These are phyloP conservation scores for Phoxinus phoxinus DNA, from an alignment of 2,113 vertebrate genomes.

Conservation along the genomic window DNA sequence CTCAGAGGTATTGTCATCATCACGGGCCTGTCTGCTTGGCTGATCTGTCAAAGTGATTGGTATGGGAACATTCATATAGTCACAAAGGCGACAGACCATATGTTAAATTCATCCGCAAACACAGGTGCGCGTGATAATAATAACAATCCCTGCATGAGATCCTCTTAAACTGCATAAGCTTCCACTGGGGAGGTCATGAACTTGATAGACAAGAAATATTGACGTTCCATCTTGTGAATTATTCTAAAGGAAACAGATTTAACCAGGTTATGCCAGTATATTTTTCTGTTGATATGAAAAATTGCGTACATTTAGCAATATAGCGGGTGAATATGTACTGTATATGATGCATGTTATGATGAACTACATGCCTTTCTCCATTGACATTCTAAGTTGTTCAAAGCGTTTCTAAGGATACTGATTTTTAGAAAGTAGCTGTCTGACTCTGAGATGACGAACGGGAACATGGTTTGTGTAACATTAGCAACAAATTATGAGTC, in stretches of 20 bases:
- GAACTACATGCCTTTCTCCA: too few species aligned
- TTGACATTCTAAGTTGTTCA: too few species aligned
- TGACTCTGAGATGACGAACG: too few species aligned
- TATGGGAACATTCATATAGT: constrained; percentile 25
- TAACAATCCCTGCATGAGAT: neutral
- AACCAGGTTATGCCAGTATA: too few species aligned
- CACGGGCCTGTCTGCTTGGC: constrained; percentile 41
- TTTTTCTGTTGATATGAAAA: too few species aligned
- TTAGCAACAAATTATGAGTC: too few species aligned
- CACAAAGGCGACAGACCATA: constrained; percentile 43
- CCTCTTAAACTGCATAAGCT: neutral
- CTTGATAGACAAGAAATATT: constrained; percentile 10
- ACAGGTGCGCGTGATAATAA: constrained; percentile 36
- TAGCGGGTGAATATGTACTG: too few species aligned
- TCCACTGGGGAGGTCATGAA: neutral
- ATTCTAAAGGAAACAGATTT: neutral
- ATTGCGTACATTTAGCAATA: too few species aligned
- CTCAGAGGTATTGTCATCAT: constrained; percentile 30
- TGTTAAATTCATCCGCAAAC: constrained; percentile 46
- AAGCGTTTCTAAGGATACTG: too few species aligned
- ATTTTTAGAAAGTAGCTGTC: too few species aligned
- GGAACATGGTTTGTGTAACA: too few species aligned
- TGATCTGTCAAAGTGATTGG: constrained; percentile 49
- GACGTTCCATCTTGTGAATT: neutral
- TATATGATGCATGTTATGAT: too few species aligned